Evolutionary conservation across 2,888 invertebrate species (phyloP).

Genomic region (Poecilus cupreus): DNA sequence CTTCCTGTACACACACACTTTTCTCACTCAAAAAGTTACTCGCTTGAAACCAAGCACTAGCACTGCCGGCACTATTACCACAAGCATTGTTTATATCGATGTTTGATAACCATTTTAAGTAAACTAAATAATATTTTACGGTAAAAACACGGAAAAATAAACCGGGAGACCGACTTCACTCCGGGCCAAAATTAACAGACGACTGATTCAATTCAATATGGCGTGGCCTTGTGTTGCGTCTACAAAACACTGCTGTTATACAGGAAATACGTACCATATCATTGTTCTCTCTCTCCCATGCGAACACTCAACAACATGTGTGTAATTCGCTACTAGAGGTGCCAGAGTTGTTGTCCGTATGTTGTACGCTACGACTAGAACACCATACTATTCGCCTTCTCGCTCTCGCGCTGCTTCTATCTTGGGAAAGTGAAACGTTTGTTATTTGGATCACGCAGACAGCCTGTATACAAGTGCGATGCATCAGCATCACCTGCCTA

Average conservation of each 20-base stretch:
- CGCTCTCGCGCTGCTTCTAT: constrained; percentile 1
- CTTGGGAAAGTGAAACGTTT: constrained; percentile 61
- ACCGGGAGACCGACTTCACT: constrained; percentile 69
- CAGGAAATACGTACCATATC: constrained; percentile 64
- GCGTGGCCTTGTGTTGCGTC: constrained; percentile 75
- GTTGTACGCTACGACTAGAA: constrained; percentile 37
- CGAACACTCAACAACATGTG: background rate
- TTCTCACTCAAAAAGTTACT: constrained; percentile 65
- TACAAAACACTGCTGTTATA: constrained; percentile 65
- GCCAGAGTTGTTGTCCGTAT: constrained; percentile 59
- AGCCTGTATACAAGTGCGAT: constrained; percentile 17
- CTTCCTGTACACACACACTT: constrained; percentile 69
- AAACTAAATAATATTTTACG: constrained; percentile 54
- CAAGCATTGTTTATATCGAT: constrained; percentile 55
- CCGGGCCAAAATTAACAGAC: constrained; percentile 76
- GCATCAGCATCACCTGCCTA: constrained; percentile 37
- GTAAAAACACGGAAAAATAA: constrained; percentile 68
- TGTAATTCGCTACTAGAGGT: constrained; percentile 35
- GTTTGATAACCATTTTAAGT: constrained; percentile 48
- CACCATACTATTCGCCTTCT: constrained; percentile 18
- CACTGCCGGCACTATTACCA: constrained; percentile 58
- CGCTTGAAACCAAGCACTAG: constrained; percentile 15
- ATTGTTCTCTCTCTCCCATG: constrained; percentile 64
- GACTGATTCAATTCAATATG: constrained; percentile 78
- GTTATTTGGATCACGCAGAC: constrained; percentile 14